These are phyloP conservation scores for Drosophila multiciliata DNA, from an alignment of 2,888 invertebrate genomes.

Conservation along the genomic window DNA sequence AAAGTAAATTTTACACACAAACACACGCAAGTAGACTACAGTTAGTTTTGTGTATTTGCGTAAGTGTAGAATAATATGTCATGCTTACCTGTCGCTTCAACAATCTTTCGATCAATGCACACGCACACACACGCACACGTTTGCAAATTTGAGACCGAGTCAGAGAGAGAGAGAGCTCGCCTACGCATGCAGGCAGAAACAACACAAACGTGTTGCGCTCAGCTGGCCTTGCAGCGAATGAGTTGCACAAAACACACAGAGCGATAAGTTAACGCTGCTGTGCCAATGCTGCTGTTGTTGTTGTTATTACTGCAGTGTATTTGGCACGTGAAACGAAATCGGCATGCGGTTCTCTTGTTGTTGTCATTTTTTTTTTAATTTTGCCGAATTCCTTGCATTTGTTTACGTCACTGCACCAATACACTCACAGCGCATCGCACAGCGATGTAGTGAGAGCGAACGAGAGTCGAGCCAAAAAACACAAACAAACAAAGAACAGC, in stretches of 20 bases:
- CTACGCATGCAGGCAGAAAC: slow-evolving; percentile 53
- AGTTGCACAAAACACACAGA: slow-evolving; percentile 65
- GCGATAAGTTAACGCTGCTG: slow-evolving; percentile 45
- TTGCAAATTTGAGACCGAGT: slow-evolving; percentile 14
- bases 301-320: slow-evolving; percentile 43
- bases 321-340: slow-evolving; percentile 69
- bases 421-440: slow-evolving; percentile 36
- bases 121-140: slow-evolving; percentile 52
- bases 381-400: slow-evolving; percentile 57
- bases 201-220: slow-evolving; percentile 78
- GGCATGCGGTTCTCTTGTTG: slow-evolving; percentile 52
- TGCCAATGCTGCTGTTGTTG: slow-evolving; percentile 16
- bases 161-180: slow-evolving; percentile 33
- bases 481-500: slow-evolving; percentile 53
- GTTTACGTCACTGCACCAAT: slow-evolving; percentile 69
- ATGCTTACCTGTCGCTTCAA: slow-evolving; percentile 72
- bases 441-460: slow-evolving; percentile 26
- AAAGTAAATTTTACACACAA: slow-evolving; percentile 21
- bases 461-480: slow-evolving; percentile 47
- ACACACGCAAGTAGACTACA: slow-evolving; percentile 12
- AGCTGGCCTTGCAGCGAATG: slow-evolving; percentile 74
- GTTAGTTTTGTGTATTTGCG: slow-evolving; percentile 18
- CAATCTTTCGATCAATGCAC: slow-evolving; percentile 53
- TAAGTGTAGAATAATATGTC: background rate
- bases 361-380: slow-evolving; percentile 50